Evolutionary conservation across 1,140 invertebrate species (phyloP).

Genomic region (Pseudomyrmex flavicornis): DNA sequence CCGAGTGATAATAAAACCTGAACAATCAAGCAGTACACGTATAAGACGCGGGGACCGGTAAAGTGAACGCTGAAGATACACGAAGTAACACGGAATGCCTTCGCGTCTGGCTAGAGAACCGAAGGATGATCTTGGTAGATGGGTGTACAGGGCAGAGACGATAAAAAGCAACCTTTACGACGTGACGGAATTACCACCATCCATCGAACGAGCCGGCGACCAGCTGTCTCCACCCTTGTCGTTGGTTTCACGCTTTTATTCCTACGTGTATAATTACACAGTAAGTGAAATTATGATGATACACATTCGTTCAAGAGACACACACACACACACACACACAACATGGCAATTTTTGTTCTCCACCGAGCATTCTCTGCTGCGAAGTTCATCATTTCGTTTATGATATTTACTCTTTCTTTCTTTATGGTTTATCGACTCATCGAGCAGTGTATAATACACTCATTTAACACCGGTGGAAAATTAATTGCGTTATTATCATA

Average conservation of each 20-base stretch:
- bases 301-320: background rate
- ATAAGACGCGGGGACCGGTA: constrained; percentile 59
- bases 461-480: background rate
- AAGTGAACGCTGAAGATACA: constrained; percentile 46
- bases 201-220: constrained; percentile 68
- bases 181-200: constrained; percentile 79
- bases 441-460: background rate
- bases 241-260: constrained; percentile 63
- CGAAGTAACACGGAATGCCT: constrained; percentile 56
- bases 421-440: background rate
- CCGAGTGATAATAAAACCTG: constrained; percentile 80
- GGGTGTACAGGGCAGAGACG: constrained; percentile 60
- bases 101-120: constrained; percentile 47
- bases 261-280: constrained; percentile 73
- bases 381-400: too few species aligned
- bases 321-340: too few species aligned
- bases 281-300: constrained; percentile 67
- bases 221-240: constrained; percentile 22
- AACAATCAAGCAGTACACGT: constrained; percentile 76
- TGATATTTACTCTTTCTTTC: too few species aligned
- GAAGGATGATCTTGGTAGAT: constrained; percentile 63
- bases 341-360: background rate
- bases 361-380: background rate
- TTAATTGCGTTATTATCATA: background rate
- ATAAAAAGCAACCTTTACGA: constrained; percentile 81